These are phyloP conservation scores for Akabosia matsudoensis DNA, from an alignment of 1,140 invertebrate species.

Conservation along the genomic window DNA sequence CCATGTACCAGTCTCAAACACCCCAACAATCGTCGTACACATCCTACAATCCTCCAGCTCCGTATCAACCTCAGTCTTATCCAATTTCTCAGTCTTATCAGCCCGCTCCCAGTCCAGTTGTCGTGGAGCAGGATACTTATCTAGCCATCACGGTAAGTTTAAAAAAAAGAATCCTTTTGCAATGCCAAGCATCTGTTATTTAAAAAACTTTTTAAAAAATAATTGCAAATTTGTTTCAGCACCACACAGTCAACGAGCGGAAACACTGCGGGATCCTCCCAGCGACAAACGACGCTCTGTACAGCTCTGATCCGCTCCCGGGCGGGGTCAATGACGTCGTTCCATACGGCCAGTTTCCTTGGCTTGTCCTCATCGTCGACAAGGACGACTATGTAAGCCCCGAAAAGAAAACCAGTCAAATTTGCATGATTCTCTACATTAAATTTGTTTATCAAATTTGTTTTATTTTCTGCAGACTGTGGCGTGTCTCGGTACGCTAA, in stretches of 20 bases:
- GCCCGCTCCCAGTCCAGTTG: not conserved
- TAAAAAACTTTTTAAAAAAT: not conserved
- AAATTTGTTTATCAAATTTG: not conserved
- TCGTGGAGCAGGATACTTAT: not conserved
- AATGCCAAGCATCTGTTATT: not conserved
- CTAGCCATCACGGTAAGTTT: not conserved
- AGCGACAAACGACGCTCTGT: constrained; percentile 35
- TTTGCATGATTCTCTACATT: not conserved
- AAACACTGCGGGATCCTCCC: constrained; percentile 34
- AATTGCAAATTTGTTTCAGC: no score
- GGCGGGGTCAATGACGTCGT: constrained; percentile 22
- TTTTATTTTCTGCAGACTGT: constrained; percentile 27
- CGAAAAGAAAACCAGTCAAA: not conserved
- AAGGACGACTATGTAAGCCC: constrained; percentile 40
- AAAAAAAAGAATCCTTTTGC: not conserved
- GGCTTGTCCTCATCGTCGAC: constrained; percentile 36
- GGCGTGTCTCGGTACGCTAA: constrained; percentile 32
- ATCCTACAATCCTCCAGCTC: not conserved
- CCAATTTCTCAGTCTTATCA: not conserved
- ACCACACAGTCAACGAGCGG: no score
- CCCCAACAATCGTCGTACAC: not conserved
- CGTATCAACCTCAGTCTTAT: not conserved
- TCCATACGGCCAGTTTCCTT: constrained; percentile 29
- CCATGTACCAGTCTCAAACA: no score
- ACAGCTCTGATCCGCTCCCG: not conserved